phyloP scores from a whole-genome alignment of 92 coral and sea anemone species.

The Montipora capitata region DNA sequence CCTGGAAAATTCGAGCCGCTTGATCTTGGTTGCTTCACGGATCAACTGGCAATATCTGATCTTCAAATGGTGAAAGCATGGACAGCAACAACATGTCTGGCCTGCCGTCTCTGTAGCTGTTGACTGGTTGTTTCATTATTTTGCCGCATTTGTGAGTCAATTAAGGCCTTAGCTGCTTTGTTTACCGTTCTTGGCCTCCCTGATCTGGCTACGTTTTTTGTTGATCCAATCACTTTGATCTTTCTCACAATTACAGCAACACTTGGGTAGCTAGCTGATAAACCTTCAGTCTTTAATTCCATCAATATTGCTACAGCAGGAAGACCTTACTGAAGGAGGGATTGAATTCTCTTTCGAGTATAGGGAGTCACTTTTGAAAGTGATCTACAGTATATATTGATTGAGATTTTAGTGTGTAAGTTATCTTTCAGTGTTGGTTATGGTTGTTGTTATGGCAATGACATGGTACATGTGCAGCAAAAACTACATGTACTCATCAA shows the following conservation, averaged over 20 bases:
- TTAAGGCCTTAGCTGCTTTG: conserved; percentile 4
- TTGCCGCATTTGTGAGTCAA: conserved; percentile 27
- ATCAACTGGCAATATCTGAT: conserved; percentile 47
- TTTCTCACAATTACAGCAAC: conserved; percentile 16
- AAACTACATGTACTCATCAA: too few relatives aligned
- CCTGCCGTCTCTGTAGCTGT: background rate
- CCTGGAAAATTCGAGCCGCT: conserved; percentile 19
- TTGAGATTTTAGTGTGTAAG: too few relatives aligned
- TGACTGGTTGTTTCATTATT: conserved; percentile 36
- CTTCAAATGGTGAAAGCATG: conserved; percentile 23
- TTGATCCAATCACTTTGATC: conserved; percentile 8
- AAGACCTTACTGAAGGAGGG: background rate
- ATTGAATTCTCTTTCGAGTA: background rate
- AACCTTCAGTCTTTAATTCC: background rate
- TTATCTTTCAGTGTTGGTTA: too few relatives aligned
- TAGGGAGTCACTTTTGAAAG: too few relatives aligned
- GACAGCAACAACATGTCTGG: background rate
- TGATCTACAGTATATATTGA: too few relatives aligned
- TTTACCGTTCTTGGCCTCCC: conserved; percentile 51
- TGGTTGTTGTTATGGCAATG: too few relatives aligned
- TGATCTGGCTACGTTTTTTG: conserved; percentile 7
- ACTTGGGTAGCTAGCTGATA: conserved; percentile 8
- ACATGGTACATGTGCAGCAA: too few relatives aligned
- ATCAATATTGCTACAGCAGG: background rate
- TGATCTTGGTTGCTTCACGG: conserved; percentile 22